Conservation (phyloP, 2,113 vertebrate genomes). For the Ariopsis seemanni region DNA sequence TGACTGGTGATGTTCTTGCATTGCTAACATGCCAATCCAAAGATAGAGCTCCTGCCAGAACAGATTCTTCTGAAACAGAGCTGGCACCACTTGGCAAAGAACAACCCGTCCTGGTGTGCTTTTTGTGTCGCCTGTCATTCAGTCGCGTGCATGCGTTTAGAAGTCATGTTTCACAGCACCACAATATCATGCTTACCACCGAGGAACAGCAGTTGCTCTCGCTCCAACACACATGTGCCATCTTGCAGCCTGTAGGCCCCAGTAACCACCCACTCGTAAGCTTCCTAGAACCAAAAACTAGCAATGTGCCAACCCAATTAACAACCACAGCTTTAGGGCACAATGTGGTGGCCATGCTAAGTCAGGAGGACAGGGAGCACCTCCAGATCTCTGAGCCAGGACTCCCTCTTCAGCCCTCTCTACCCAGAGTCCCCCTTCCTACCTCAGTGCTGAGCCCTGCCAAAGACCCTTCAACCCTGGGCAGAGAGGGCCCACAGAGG, state of each 20-base stretch:
- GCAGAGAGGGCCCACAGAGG: slow-evolving; percentile 67
- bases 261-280: slow-evolving; percentile 86
- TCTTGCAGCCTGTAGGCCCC: slow-evolving; percentile 88
- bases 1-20: slow-evolving; percentile 86
- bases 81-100: slow-evolving; percentile 82
- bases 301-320: slow-evolving; percentile 80
- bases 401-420: slow-evolving; percentile 64
- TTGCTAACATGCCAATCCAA: slow-evolving; percentile 90
- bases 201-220: slow-evolving; percentile 87
- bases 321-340: slow-evolving; percentile 82
- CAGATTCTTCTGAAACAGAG: slow-evolving; percentile 76
- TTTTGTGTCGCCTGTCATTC: slow-evolving; percentile 87
- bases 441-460: slow-evolving; percentile 85
- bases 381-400: slow-evolving; percentile 53
- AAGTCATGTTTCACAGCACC: slow-evolving; percentile 84
- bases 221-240: slow-evolving; percentile 86
- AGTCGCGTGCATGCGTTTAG: slow-evolving; percentile 81
- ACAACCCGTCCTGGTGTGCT: slow-evolving; percentile 90
- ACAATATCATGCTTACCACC: slow-evolving; percentile 82
- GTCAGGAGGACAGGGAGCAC: slow-evolving; percentile 40
- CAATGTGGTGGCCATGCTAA: slow-evolving; percentile 58
- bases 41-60: slow-evolving; percentile 78
- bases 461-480: slow-evolving; percentile 71
- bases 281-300: slow-evolving; percentile 93
- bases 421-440: slow-evolving; percentile 72